Evolutionary conservation across 2,113 vertebrate species (phyloP).

Genomic region (Corapipo altera): DNA sequence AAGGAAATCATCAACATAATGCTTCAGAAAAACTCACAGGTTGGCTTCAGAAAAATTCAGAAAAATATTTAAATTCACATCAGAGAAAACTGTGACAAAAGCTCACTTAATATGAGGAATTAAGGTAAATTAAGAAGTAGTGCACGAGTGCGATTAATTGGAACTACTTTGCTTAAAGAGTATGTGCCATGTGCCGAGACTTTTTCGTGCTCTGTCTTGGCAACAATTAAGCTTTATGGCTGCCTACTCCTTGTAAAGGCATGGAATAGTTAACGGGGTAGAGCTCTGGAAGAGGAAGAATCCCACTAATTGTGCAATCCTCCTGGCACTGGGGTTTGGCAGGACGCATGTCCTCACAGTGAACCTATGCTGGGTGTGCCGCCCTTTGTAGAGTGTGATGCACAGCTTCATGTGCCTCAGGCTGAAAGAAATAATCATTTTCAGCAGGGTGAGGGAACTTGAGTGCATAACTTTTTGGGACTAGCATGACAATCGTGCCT

Average conservation of each 20-base stretch:
- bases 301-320: constrained; percentile 47
- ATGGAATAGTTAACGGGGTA: constrained; percentile 21
- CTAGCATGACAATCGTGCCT: background rate
- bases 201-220: background rate
- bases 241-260: background rate
- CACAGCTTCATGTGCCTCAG: background rate
- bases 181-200: background rate
- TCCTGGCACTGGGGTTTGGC: constrained; percentile 41
- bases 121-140: background rate
- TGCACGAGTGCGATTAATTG: background rate
- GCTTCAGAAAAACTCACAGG: background rate
- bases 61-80: background rate
- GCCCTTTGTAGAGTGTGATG: constrained; percentile 23
- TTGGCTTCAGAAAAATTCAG: background rate
- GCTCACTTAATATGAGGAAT: background rate
- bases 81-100: background rate
- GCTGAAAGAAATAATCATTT: constrained; percentile 24
- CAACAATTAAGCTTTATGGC: constrained; percentile 18
- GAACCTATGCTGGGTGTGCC: constrained; percentile 50
- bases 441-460: constrained; percentile 21
- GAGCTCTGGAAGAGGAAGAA: constrained; percentile 40
- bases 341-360: background rate
- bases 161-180: constrained; percentile 7
- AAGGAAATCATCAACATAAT: background rate
- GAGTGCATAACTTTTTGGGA: background rate